Conservation (phyloP, 1,140 invertebrate genomes). For the Eulimnadia texana region DNA sequence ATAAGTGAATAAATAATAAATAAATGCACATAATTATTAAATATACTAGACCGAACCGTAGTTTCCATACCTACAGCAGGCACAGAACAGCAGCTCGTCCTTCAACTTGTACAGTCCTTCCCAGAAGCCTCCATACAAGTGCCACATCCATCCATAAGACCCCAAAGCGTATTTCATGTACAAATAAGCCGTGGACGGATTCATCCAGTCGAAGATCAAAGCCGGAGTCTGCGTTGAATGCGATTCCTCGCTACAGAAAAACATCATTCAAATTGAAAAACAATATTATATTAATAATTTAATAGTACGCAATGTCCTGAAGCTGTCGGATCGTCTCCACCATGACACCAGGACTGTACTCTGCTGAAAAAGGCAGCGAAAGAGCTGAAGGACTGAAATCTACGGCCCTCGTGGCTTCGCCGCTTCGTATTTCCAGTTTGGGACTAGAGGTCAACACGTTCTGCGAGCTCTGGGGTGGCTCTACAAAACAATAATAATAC, state of each 20-base stretch:
- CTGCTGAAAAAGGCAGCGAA: conserved; percentile 4
- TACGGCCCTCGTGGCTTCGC: neutral
- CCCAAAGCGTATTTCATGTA: conserved; percentile 64
- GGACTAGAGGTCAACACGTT: conserved; percentile 5
- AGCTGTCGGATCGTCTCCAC: neutral
- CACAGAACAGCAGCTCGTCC: conserved; percentile 51
- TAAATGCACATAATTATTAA: no score
- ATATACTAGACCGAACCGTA: no score
- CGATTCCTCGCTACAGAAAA: conserved; percentile 24
- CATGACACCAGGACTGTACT: neutral
- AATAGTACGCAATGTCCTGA: neutral
- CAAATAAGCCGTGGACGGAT: conserved; percentile 52
- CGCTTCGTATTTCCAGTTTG: neutral
- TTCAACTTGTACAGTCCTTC: conserved; percentile 58
- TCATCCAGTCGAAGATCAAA: conserved; percentile 48
- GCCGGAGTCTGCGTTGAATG: neutral
- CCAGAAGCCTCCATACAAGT: conserved; percentile 55
- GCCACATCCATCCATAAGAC: conserved; percentile 82
- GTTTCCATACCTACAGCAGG: conserved; percentile 54
- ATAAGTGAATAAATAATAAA: no score
- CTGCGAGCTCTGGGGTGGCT: neutral
- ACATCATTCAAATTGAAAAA: neutral
- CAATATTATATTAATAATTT: neutral
- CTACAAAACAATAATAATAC: no score
- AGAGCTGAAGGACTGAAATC: conserved; percentile 13